Base-by-base conservation (phyloP, 1,140 invertebrate species). In the Drosophila setifemur region DNA sequence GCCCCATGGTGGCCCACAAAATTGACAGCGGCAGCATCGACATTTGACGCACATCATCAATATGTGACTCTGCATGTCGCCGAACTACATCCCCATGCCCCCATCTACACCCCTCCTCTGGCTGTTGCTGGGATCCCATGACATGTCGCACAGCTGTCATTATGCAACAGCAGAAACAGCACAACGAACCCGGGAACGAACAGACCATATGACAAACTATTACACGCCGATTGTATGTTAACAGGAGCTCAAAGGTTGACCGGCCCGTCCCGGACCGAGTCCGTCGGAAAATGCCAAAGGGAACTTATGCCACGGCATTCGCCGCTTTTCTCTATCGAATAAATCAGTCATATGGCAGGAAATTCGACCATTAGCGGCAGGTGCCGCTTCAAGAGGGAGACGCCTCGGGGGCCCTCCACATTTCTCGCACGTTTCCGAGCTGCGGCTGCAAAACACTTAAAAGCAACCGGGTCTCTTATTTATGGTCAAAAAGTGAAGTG, bases 21-120 rank as follows among this genome's bases (percentile, higher is more conserved):
- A 79, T 79, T 79, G 76, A 79, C 76, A 81, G 67, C 77, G 81
- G 57, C 49, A 72, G 28, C 60, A 48, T 52, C 61, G 52, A 37
- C 60, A 81, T 72, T 81, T 82, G 77, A 82, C 60, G 77, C 71
- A 82, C 77, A 82, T 76, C 76, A 81, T 81, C 77, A 81, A 81
- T 82, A 81, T 81, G 76, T 66, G 76, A 61, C 66, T 71, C 50
- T 39, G 28, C 54, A 40, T 64, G 26, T 29, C 47, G 43, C 57
- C 40, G 8, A 23, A 23, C 21, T 23, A 5, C 21, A 2, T 5
- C 21, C 21, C 21, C 21, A 23, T 3, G 5, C 2, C 21, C 21
- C 33, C 33, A 37, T n/a, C 23, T 19, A 12, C 14, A 11, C 40
- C 31, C 23, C 6, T 8, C 14, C 28, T 29, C 44, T 40, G 67